Percentiles rank a stretch among this genome's conserved stretches.
Evolutionary conservation across 23 tunicate genomes (phyloP).

Genomic region (Phallusia fumigata): DNA sequence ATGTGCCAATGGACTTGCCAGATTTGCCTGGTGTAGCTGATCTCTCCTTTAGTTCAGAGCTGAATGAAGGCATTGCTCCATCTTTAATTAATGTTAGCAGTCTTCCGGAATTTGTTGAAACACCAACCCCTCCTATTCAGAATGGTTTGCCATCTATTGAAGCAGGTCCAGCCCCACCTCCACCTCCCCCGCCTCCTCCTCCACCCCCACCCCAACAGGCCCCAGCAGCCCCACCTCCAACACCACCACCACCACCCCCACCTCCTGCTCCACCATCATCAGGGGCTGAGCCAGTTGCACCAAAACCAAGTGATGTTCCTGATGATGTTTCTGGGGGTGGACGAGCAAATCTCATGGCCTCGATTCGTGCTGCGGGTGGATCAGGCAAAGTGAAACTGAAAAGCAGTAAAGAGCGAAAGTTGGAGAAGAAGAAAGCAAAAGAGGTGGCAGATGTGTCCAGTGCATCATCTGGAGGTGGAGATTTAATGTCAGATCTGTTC

Average conservation of each 20-base stretch:
- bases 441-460: slow-evolving; percentile 39
- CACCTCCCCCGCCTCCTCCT: slow-evolving; percentile 74
- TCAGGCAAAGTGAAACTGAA: slow-evolving; percentile 82
- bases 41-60: slow-evolving; percentile 55
- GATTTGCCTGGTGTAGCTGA: slow-evolving; percentile 85
- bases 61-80: slow-evolving; percentile 86
- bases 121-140: slow-evolving; percentile 30
- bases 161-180: slow-evolving; percentile 31
- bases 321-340: slow-evolving; percentile 30
- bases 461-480: slow-evolving; percentile 70
- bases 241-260: slow-evolving; percentile 49
- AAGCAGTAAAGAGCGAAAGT: slow-evolving; percentile 75
- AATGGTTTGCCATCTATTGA: slow-evolving; percentile 1
- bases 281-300: slow-evolving; percentile 16
- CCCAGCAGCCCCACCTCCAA: slow-evolving; percentile 47
- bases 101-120: slow-evolving; percentile 67
- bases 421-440: slow-evolving; percentile 76
- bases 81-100: slow-evolving; percentile 54
- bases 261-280: slow-evolving; percentile 44
- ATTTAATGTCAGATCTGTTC: slow-evolving; percentile 80
- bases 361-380: slow-evolving; percentile 91
- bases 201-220: too few species aligned
- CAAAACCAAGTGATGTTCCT: slow-evolving; percentile 27
- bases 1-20: slow-evolving; percentile 93
- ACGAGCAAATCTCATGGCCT: slow-evolving; percentile 73